phyloP scores from a whole-genome alignment of 2,888 invertebrate genomes.

The Julus scanicus region DNA sequence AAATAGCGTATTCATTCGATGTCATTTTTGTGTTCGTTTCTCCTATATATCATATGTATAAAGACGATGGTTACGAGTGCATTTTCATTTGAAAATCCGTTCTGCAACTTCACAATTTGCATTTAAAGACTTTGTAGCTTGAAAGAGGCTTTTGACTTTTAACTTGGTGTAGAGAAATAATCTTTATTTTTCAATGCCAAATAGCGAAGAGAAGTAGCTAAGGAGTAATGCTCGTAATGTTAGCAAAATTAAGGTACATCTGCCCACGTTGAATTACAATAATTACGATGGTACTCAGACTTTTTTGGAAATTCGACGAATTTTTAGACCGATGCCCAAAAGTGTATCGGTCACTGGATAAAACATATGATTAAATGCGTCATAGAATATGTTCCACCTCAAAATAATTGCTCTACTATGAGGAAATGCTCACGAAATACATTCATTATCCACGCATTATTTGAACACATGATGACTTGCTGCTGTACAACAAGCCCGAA shows the following conservation, averaged over 20 bases:
- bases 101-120: background rate
- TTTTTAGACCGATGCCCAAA: background rate
- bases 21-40: slow-evolving; percentile 7
- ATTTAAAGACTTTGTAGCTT: background rate
- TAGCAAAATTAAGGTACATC: too few species aligned
- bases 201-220: too few species aligned
- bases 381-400: background rate
- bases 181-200: background rate
- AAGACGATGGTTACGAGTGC: background rate
- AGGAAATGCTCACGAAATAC: slow-evolving; percentile 4
- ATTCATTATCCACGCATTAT: slow-evolving; percentile 4
- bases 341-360: background rate
- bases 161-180: background rate
- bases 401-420: background rate
- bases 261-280: too few species aligned
- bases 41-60: background rate
- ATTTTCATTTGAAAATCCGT: background rate
- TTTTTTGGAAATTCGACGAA: background rate
- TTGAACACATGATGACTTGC: background rate
- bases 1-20: slow-evolving; percentile 41
- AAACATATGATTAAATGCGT: background rate
- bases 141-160: background rate
- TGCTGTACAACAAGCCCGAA: background rate
- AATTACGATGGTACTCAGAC: background rate
- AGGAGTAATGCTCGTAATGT: too few species aligned